A percentile compares a stretch with the other conserved stretches of the same genome.
phyloP scores from a whole-genome alignment of 2,797 vertebrate genomes.

The Microctenopoma steveboyesi region DNA sequence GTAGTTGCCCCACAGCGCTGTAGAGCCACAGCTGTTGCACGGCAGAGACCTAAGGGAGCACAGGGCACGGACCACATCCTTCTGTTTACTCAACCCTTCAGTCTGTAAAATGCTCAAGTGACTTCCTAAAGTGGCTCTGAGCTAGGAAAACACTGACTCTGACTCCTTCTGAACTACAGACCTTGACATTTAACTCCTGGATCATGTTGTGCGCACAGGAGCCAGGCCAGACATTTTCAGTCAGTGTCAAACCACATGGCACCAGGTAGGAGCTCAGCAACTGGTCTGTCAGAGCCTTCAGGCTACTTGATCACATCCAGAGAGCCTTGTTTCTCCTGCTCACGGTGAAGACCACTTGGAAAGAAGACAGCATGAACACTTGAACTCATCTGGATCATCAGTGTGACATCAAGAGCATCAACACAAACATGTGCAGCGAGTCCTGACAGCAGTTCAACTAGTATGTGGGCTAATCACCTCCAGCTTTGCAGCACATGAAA shows the following conservation, averaged over 20 bases:
- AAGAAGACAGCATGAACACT: constrained; percentile 16
- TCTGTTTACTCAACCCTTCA: background rate
- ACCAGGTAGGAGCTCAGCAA: constrained; percentile 20
- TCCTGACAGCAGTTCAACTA: background rate
- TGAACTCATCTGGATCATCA: background rate
- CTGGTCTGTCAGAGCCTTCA: background rate
- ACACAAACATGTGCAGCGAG: background rate
- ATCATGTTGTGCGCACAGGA: constrained; percentile 7
- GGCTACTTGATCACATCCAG: background rate
- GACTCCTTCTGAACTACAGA: constrained; percentile 1
- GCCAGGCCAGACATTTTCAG: constrained; percentile 22
- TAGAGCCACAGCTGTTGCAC: constrained; percentile 50
- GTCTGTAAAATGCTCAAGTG: background rate
- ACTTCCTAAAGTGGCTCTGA: background rate
- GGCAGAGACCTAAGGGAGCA: constrained; percentile 40
- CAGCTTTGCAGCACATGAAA: constrained; percentile 27
- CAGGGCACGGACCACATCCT: constrained; percentile 34
- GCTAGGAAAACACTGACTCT: background rate
- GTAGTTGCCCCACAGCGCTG: constrained; percentile 8
- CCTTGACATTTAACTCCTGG: constrained; percentile 34
- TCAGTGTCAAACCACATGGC: constrained; percentile 17
- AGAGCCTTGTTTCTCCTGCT: background rate
- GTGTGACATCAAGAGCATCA: background rate
- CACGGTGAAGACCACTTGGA: background rate
- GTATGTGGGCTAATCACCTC: background rate